Evolutionary conservation across 2,113 vertebrate genomes (phyloP).

Genomic region (Peromyscus maniculatus): DNA sequence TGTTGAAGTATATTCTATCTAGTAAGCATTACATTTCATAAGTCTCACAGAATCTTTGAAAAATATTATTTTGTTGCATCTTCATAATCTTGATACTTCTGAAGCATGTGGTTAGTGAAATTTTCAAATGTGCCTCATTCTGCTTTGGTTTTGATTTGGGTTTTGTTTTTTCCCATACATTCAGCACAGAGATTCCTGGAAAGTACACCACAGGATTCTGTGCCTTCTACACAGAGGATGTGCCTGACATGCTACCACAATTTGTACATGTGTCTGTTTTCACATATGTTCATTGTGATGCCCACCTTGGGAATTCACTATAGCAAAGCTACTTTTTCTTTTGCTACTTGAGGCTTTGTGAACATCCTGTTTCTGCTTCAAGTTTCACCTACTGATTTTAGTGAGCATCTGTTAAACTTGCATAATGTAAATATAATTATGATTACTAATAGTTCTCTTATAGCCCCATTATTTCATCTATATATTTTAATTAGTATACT

Average conservation of each 20-base stretch:
- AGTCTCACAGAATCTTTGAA: neutral
- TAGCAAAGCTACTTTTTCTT: neutral
- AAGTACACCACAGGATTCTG: neutral
- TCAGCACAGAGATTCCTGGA: neutral
- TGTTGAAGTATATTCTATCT: neutral
- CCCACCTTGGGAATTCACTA: neutral
- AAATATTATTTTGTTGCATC: neutral
- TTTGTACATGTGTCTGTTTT: neutral
- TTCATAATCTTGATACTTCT: neutral
- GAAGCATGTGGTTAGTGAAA: neutral
- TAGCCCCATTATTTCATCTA: neutral
- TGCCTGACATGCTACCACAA: too few species aligned
- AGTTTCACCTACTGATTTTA: neutral
- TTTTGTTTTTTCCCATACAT: neutral
- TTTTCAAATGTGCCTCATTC: neutral
- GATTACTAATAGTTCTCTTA: neutral
- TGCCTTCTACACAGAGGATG: neutral
- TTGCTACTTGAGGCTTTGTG: neutral
- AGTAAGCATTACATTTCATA: neutral
- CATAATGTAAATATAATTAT: neutral
- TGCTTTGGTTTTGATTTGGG: neutral
- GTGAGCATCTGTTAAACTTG: neutral
- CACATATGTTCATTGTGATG: neutral
- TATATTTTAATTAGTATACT: neutral
- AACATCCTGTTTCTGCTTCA: neutral